phyloP scores from a whole-genome alignment of 2,113 vertebrate genomes.

The Xenopus borealis region DNA sequence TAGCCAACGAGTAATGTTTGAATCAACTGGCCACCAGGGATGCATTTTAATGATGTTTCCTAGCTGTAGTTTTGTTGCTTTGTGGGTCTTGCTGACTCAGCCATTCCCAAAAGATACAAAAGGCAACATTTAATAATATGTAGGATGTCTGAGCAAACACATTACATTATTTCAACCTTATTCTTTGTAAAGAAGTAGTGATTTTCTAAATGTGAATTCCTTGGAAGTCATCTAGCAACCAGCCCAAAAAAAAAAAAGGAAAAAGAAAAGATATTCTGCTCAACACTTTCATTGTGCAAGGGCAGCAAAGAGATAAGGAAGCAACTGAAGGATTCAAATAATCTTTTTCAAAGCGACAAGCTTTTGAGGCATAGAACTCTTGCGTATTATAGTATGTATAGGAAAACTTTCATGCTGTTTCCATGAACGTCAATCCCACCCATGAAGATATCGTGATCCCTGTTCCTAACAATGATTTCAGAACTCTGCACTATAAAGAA shows the following conservation, averaged over 20 bases:
- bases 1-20: too few species aligned
- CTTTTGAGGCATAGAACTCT: constrained; percentile 25
- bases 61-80: too few species aligned
- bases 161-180: not conserved
- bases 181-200: constrained; percentile 12
- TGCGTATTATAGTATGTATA: constrained; percentile 22
- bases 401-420: constrained; percentile 29
- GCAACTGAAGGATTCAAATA: constrained; percentile 44
- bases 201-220: constrained; percentile 19
- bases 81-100: too few species aligned
- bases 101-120: too few species aligned
- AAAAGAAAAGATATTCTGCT: not conserved
- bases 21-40: too few species aligned
- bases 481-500: constrained; percentile 27
- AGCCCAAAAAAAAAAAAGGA: not conserved
- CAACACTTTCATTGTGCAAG: constrained; percentile 2
- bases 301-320: constrained; percentile 38
- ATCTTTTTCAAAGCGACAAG: constrained; percentile 35
- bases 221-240: too few species aligned
- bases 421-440: constrained; percentile 34
- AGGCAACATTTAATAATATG: not conserved
- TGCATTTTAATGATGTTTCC: too few species aligned
- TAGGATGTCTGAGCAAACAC: not conserved
- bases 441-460: constrained; percentile 31
- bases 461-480: constrained; percentile 27